Conservation (phyloP, 2,797 vertebrate species). For the Urosaurus nigricauda region DNA sequence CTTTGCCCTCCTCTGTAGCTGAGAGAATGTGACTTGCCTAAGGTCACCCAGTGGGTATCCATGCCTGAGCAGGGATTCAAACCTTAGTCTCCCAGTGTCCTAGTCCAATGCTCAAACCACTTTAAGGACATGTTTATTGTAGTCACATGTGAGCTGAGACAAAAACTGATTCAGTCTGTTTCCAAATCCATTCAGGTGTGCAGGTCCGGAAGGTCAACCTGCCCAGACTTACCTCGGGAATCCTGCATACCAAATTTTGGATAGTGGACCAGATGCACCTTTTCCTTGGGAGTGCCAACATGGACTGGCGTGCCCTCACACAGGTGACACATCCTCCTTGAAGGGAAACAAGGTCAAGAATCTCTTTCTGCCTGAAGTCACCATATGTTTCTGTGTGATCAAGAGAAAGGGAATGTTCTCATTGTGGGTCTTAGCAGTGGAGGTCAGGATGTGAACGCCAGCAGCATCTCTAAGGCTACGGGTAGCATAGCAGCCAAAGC, state of each 20-base stretch:
- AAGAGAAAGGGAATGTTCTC: background rate
- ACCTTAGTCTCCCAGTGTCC: too few relatives aligned
- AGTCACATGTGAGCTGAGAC: too few relatives aligned
- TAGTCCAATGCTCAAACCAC: too few relatives aligned
- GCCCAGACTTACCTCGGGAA: conserved; percentile 85
- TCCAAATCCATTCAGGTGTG: conserved; percentile 80
- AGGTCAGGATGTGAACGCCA: accelerated
- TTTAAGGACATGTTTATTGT: too few relatives aligned
- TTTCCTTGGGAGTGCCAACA: conserved; percentile 95
- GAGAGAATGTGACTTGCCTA: too few relatives aligned
- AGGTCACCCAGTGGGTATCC: too few relatives aligned
- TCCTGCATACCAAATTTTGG: conserved; percentile 97
- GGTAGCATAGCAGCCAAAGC: too few relatives aligned
- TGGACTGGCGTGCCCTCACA: conserved; percentile 96
- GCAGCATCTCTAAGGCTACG: background rate
- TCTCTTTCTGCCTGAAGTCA: too few relatives aligned
- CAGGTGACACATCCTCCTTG: conserved; percentile 79
- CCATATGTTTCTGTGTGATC: background rate
- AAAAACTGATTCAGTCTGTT: background rate
- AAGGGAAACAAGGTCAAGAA: background rate
- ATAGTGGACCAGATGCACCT: conserved; percentile 90
- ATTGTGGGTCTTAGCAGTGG: background rate
- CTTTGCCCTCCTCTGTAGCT: too few relatives aligned
- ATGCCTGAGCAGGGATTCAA: too few relatives aligned
- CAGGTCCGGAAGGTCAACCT: conserved; percentile 86